Conservation (phyloP, 2,888 invertebrate genomes). For the Cheilosia pagana region DNA sequence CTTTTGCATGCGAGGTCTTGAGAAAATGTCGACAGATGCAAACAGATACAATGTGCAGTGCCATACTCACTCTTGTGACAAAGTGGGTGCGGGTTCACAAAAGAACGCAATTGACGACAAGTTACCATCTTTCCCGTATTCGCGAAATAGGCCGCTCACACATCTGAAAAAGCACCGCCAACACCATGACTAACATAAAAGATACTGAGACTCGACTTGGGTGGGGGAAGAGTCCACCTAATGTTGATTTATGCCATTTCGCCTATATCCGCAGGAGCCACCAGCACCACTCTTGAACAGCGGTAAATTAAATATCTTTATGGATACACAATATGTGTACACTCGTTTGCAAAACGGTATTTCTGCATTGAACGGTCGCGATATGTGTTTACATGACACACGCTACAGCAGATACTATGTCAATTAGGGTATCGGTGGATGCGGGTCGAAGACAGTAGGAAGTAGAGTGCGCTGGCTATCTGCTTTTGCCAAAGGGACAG, state of each 20-base stretch:
- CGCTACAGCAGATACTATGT: constrained; percentile 52
- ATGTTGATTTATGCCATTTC: constrained; percentile 69
- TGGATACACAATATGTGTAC: constrained; percentile 27
- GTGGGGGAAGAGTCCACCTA: constrained; percentile 43
- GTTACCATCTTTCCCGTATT: constrained; percentile 67
- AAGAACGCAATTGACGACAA: constrained; percentile 48
- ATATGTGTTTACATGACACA: constrained; percentile 49
- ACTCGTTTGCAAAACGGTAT: constrained; percentile 73
- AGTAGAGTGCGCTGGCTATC: constrained; percentile 4
- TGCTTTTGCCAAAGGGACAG: constrained; percentile 38
- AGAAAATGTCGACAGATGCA: background rate
- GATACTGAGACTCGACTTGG: constrained; percentile 29
- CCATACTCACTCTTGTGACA: constrained; percentile 30
- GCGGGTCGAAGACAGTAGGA: constrained; percentile 42
- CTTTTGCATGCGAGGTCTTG: background rate
- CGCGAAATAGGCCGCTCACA: constrained; percentile 59
- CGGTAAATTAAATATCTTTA: constrained; percentile 70
- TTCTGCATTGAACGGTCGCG: constrained; percentile 59
- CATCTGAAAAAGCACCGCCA: constrained; percentile 51
- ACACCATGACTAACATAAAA: constrained; percentile 47
- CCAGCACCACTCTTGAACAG: constrained; percentile 27
- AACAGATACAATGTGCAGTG: constrained; percentile 14
- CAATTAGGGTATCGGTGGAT: constrained; percentile 72
- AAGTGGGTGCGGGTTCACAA: constrained; percentile 65
- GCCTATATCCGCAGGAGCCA: constrained; percentile 49